Percentiles rank a stretch among this genome's conserved stretches.
Conservation (phyloP, 2,113 vertebrate genomes). For the Microcebus jonahi region DNA sequence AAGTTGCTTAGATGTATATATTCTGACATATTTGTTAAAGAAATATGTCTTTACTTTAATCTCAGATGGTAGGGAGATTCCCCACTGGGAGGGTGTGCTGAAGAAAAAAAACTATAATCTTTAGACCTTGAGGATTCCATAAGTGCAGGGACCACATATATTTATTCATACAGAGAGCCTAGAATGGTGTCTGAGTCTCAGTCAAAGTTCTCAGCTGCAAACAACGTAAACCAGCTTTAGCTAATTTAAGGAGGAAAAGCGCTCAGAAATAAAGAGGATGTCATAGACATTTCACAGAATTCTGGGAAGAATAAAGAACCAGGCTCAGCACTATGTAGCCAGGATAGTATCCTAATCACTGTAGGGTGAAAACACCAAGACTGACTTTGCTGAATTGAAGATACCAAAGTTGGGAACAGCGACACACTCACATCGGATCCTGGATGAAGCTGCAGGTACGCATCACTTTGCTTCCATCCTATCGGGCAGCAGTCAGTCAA, state of each 20-base stretch:
- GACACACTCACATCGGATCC: background rate
- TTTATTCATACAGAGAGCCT: background rate
- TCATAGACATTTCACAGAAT: background rate
- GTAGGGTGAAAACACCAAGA: background rate
- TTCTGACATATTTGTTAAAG: background rate
- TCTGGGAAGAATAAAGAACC: background rate
- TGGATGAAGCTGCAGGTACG: background rate
- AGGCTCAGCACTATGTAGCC: background rate
- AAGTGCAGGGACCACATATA: background rate
- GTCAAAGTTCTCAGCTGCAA: background rate
- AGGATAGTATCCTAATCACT: background rate
- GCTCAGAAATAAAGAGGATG: background rate
- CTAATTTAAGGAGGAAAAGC: background rate
- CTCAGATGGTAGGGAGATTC: background rate
- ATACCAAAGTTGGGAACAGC: background rate
- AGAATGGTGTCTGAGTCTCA: background rate
- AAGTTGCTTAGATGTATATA: background rate
- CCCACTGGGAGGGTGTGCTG: background rate
- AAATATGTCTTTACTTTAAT: background rate
- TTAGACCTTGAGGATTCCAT: background rate
- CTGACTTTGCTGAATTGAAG: background rate
- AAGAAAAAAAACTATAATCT: background rate
- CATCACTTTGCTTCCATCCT: background rate
- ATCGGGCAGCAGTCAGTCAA: background rate
- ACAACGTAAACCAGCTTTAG: background rate